Percentiles rank a stretch among this genome's conserved stretches.
These are phyloP conservation scores for Danio albolineatus DNA, from an alignment of 2,797 vertebrate species.

Conservation along the genomic window DNA sequence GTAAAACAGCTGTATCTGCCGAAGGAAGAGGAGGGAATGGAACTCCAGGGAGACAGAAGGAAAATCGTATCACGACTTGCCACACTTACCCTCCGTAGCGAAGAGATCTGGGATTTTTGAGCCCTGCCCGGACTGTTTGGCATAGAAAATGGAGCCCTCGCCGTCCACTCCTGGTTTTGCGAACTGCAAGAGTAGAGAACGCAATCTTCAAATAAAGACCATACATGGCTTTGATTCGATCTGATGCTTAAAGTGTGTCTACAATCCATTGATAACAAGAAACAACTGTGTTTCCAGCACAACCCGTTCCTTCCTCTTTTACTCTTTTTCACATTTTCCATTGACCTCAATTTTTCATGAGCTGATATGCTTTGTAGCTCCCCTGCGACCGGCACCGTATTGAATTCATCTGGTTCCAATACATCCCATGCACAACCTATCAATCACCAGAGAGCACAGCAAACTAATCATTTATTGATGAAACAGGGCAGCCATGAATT, in stretches of 20 bases:
- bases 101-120: slow-evolving; percentile 69
- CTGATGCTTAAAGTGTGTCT: slow-evolving; percentile 47
- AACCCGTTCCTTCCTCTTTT: slow-evolving; percentile 38
- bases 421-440: slow-evolving; percentile 81
- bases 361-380: slow-evolving; percentile 80
- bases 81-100: slow-evolving; percentile 71
- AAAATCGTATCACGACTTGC: slow-evolving; percentile 59
- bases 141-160: slow-evolving; percentile 59
- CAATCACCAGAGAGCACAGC: slow-evolving; percentile 82
- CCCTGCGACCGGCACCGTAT: slow-evolving; percentile 77
- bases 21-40: slow-evolving; percentile 47
- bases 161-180: slow-evolving; percentile 59
- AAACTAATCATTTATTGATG: slow-evolving; percentile 89
- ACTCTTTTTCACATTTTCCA: slow-evolving; percentile 70
- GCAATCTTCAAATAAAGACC: slow-evolving; percentile 43
- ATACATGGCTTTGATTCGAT: slow-evolving; percentile 45
- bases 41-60: slow-evolving; percentile 43
- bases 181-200: slow-evolving; percentile 64
- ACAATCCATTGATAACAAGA: slow-evolving; percentile 49
- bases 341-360: slow-evolving; percentile 84
- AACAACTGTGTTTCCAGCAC: slow-evolving; percentile 67
- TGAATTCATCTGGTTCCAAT: slow-evolving; percentile 87
- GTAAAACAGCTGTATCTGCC: slow-evolving; percentile 37
- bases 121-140: slow-evolving; percentile 67
- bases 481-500: slow-evolving; percentile 82